phyloP scores from a whole-genome alignment of 1,140 invertebrate species.

The Cotesia vestalis region DNA sequence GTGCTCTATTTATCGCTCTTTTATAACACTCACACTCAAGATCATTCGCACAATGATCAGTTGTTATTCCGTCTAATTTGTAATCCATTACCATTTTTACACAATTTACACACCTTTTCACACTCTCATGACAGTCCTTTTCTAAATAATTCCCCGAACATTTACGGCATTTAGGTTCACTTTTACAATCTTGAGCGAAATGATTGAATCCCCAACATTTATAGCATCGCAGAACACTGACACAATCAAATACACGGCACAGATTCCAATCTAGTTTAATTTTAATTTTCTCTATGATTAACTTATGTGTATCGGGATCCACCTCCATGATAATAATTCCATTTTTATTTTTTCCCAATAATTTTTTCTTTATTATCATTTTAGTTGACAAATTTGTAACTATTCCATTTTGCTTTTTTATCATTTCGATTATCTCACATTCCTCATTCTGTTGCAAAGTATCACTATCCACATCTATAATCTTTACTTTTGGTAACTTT shows the following conservation, averaged over 20 bases:
- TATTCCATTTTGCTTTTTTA: slow-evolving; percentile 23
- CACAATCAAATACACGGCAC: slow-evolving; percentile 32
- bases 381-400: not conserved
- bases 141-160: slow-evolving; percentile 17
- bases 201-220: slow-evolving; percentile 39
- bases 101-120: slow-evolving; percentile 34
- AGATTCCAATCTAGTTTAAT: slow-evolving; percentile 34
- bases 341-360: not conserved
- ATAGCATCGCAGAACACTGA: slow-evolving; percentile 33
- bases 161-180: slow-evolving; percentile 20
- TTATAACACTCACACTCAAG: slow-evolving; percentile 14
- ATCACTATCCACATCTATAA: slow-evolving; percentile 13
- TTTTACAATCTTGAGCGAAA: slow-evolving; percentile 34
- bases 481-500: slow-evolving; percentile 29
- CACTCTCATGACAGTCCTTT: slow-evolving; percentile 15
- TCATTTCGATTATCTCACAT: slow-evolving; percentile 17
- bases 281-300: slow-evolving; percentile 20
- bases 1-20: slow-evolving; percentile 4
- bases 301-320: slow-evolving; percentile 25
- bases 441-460: not conserved
- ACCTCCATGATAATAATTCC: slow-evolving; percentile 25
- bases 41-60: slow-evolving; percentile 24
- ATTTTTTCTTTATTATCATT: slow-evolving; percentile 25
- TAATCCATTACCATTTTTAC: slow-evolving; percentile 6
- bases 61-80: slow-evolving; percentile 15